Conservation (phyloP, 2,888 invertebrate species). For the Aquatica leii region DNA sequence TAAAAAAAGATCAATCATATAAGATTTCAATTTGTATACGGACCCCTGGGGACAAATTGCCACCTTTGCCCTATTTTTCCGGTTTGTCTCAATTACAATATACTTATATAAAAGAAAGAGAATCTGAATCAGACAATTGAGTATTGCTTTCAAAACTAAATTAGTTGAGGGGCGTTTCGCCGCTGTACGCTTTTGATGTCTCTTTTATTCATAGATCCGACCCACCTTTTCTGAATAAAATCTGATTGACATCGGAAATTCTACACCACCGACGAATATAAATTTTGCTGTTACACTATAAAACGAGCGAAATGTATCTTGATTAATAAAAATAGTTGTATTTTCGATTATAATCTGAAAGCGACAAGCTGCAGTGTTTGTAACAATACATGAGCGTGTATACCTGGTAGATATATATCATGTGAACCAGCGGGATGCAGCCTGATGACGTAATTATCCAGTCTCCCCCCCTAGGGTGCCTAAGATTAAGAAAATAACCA, state of each 20-base stretch:
- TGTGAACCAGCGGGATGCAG: conserved; percentile 48
- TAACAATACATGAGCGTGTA: conserved; percentile 54
- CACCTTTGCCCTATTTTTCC: conserved; percentile 38
- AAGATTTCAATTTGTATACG: conserved; percentile 13
- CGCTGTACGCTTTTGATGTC: conserved; percentile 21
- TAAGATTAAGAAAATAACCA: conserved; percentile 55
- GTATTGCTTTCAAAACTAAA: conserved; percentile 22
- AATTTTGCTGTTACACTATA: conserved; percentile 6
- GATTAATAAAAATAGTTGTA: conserved; percentile 47
- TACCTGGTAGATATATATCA: conserved; percentile 51
- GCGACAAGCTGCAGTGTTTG: conserved; percentile 55
- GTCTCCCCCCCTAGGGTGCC: conserved; percentile 53
- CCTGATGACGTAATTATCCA: conserved; percentile 58
- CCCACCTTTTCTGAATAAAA: conserved; percentile 10
- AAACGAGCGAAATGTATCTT: conserved; percentile 26
- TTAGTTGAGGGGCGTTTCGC: conserved; percentile 25
- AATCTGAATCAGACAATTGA: conserved; percentile 20
- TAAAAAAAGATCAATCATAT: conserved; percentile 21
- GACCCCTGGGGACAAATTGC: conserved; percentile 41
- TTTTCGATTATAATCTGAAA: conserved; percentile 45
- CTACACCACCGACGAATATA: conserved; percentile 5
- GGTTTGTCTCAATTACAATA: conserved; percentile 32
- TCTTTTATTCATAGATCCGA: conserved; percentile 13
- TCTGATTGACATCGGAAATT: conserved; percentile 22
- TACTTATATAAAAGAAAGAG: conserved; percentile 21